These are phyloP conservation scores for Eupelmus urozonus DNA, from an alignment of 2,888 invertebrate species.

Conservation along the genomic window DNA sequence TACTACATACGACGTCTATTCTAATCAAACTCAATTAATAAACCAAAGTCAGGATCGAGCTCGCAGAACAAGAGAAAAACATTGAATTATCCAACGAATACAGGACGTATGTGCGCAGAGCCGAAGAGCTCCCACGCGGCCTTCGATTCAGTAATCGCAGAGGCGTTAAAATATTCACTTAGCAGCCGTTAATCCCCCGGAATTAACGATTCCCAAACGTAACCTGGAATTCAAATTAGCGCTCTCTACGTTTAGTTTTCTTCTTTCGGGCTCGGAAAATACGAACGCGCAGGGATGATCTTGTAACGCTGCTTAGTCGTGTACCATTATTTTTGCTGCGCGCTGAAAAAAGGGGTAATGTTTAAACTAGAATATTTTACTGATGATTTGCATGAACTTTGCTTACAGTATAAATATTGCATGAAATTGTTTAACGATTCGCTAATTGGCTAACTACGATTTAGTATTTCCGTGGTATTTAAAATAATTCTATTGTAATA, in stretches of 20 bases:
- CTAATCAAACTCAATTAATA: neutral
- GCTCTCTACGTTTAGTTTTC: neutral
- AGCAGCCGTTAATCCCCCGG: conserved; percentile 60
- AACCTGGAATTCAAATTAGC: conserved; percentile 64
- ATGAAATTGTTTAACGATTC: too few species aligned
- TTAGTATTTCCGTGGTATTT: too few species aligned
- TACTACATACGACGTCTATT: too few species aligned
- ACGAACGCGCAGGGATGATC: too few species aligned
- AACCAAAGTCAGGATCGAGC: neutral
- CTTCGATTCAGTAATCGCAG: conserved; percentile 30
- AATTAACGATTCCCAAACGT: conserved; percentile 62
- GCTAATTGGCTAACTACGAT: too few species aligned
- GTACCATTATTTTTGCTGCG: too few species aligned
- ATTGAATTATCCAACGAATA: neutral
- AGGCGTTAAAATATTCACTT: conserved; percentile 58
- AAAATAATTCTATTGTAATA: too few species aligned
- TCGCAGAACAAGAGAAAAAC: neutral
- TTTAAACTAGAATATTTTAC: too few species aligned
- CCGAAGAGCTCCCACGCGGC: neutral
- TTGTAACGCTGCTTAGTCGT: neutral
- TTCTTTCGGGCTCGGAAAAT: neutral
- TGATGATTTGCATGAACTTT: too few species aligned
- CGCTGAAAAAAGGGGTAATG: too few species aligned
- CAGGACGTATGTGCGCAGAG: neutral
- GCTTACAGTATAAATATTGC: too few species aligned